Evolutionary conservation across 2,888 invertebrate genomes (phyloP), one percentile per base, ranked within the genome.

Genomic region (Habroteleia sp.): DNA sequence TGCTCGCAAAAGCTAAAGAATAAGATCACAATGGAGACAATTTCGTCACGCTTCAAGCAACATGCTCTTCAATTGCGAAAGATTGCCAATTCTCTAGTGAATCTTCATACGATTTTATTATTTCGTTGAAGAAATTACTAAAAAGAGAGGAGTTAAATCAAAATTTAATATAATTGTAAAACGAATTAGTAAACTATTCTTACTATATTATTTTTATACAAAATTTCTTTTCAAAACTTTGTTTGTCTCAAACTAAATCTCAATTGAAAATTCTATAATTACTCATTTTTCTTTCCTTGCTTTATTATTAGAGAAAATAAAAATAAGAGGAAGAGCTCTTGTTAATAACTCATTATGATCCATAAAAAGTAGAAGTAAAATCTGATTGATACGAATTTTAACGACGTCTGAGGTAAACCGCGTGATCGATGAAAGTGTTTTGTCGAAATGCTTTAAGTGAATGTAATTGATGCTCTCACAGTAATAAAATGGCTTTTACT

Each of bases 21-120:
- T 56, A 44, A 62, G 56, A 62, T 68, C 54, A 68, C 74, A 74
- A 68, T 74, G 60, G 74, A 68, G 48, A 68, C 74, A 68, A 62
- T 62, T 60, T 66, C 42, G 66, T 74, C 63, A 76, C 62, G 69
- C 69, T 60, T 60, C 63, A 50, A 48, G 52, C 52, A 20, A 52
- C 41, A 17, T 69, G 31, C 35, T 52, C 54, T 65, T 41, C 56
- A 76, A 76, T 71, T 60, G 54, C 46, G 50, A 65, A 65, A 74
- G 54, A 62, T 56, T 66, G 54, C 54, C 68, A 69, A 63, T 74
- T 62, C 58, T 35, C 54, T n/a, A 31, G 56, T 48, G 62, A 68
- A 68, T 68, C 62, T 68, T 63, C 48, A 17, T 56, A 42, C 42
- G 10, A 31, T 33, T 37, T 41, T 66, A 44, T 73, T 72, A 56